Conservation (phyloP, 1,140 invertebrate species). For the Drosophila santomea region DNA sequence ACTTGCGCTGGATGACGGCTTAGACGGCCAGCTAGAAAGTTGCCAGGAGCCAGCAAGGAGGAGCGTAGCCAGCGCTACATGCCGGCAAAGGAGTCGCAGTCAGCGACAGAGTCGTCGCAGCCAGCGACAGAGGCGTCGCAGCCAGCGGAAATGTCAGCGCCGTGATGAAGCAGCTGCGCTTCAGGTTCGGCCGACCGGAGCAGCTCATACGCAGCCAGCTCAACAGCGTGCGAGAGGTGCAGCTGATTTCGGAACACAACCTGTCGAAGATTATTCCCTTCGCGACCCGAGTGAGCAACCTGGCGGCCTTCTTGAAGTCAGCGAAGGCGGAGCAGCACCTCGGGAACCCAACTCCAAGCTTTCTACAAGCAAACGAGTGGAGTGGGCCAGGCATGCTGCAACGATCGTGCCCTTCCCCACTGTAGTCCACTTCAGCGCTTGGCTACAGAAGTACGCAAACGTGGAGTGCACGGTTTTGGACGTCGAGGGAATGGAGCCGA, state of each 20-base stretch:
- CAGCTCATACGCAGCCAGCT: not conserved
- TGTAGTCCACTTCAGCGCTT: not conserved
- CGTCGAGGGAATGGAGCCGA: not conserved
- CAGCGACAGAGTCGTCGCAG: no score
- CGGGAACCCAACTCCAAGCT: not conserved
- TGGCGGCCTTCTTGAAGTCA: not conserved
- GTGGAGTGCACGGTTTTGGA: not conserved
- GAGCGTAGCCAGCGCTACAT: no score
- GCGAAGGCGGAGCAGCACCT: not conserved
- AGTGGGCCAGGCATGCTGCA: no score
- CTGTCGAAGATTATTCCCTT: no score
- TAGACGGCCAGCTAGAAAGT: no score
- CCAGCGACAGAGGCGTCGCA: no score
- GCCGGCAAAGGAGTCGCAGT: no score
- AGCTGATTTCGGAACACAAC: not conserved
- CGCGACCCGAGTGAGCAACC: no score
- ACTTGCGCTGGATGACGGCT: no score
- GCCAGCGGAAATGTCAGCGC: not conserved
- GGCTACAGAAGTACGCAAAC: not conserved
- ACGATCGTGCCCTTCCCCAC: no score
- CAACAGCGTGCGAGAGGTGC: not conserved
- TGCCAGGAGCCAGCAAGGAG: no score
- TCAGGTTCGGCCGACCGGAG: conserved; percentile 4
- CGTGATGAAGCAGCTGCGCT: not conserved
- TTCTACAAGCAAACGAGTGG: not conserved